phyloP scores from a whole-genome alignment of 1,140 invertebrate genomes.

The Parapsyche elsis region DNA sequence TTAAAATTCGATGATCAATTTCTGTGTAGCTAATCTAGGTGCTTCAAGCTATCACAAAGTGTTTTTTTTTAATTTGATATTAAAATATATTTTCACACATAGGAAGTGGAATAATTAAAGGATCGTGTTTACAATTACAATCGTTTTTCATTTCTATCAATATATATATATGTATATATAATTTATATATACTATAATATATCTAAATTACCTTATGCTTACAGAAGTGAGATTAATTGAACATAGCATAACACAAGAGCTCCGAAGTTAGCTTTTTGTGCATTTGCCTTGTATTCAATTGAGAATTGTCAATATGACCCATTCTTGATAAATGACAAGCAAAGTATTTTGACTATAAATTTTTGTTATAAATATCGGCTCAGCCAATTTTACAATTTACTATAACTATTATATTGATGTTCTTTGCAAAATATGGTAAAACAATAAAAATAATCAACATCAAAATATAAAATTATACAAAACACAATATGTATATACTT shows the following conservation, averaged over 20 bases:
- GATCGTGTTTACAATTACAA: background rate
- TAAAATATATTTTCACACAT: constrained; percentile 52
- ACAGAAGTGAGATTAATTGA: constrained; percentile 24
- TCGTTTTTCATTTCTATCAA: background rate
- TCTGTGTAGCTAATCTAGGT: constrained; percentile 55
- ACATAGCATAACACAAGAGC: constrained; percentile 3
- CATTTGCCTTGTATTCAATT: background rate
- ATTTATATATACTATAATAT: too few relatives aligned
- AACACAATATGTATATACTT: too few relatives aligned
- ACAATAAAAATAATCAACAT: constrained; percentile 17
- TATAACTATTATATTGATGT: background rate
- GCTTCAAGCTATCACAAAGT: constrained; percentile 56
- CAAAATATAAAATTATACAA: constrained; percentile 1
- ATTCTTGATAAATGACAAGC: constrained; percentile 12
- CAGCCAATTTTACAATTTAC: background rate
- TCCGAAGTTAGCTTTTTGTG: background rate
- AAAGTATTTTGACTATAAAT: constrained; percentile 27
- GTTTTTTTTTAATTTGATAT: constrained; percentile 41
- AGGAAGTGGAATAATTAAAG: constrained; percentile 26
- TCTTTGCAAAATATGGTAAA: background rate
- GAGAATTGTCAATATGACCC: background rate
- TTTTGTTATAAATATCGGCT: constrained; percentile 16
- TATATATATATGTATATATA: background rate
- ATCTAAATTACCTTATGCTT: constrained; percentile 11
- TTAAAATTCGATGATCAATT: constrained; percentile 63